Evolutionary conservation across 1,140 invertebrate species (phyloP), one percentile per base, ranked within the genome.

Genomic region (Calliphora vicina): DNA sequence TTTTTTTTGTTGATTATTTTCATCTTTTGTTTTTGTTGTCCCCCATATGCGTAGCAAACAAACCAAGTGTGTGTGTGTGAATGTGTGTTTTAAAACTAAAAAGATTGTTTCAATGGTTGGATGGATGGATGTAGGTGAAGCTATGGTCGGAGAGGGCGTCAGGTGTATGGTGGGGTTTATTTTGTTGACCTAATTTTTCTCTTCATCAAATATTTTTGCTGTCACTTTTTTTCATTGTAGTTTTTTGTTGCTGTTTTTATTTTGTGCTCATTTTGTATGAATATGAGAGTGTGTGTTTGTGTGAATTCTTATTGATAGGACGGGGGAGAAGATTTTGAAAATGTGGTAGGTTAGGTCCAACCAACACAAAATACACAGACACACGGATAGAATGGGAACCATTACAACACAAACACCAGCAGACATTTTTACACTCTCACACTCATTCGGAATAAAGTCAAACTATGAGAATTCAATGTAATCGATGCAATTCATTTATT

Each of bases 141-240:
- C 9, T 67, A 10, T 2, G 23, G 23, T 6, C 20, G 4, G 3
- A 67, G 61, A 67, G 35, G 74, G 74, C 15, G 74, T 23, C 74
- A 78, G 74, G 74, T 78, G 74, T 78, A 78, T 78, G 20, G 35
- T 35, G 74, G 74, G 83, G 57, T 42, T 50, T 83, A 78, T 83
- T 83, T 81, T 83, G 83, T 83, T 83, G 83, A 83, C 83, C 83
- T 83, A 83, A 83, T 83, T 83, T 81, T 81, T 80, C 83, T 83
- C 83, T 81, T 83, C 83, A 80, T 78, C 74, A 78, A 78, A 78
- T 83, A 78, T 80, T 83, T 83, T 83, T 45, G 73, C 74, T 78
- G 74, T 83, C 73, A 35, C n/a, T 83, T 50, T 50, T 83, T 83
- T 80, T 83, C 78, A 10, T 35, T 57, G 78, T 57, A 12, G 20